Evolutionary conservation across 1,140 invertebrate species (phyloP).

Genomic region (Antheraea mylitta): DNA sequence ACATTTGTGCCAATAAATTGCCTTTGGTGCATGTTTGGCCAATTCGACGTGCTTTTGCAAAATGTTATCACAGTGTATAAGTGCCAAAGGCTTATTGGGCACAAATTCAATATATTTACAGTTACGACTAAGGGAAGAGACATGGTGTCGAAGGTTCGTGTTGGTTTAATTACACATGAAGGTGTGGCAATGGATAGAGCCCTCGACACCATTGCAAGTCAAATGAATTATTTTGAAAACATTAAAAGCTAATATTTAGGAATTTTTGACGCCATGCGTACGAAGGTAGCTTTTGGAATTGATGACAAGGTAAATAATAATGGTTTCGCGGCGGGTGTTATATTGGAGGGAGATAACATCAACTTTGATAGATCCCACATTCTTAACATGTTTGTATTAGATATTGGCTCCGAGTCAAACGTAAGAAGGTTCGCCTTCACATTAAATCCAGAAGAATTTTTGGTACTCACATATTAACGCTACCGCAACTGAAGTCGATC

Average conservation of each 20-base stretch:
- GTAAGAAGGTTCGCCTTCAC: neutral
- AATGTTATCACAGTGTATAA: neutral
- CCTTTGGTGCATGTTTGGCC: neutral
- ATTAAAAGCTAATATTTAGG: slow-evolving; percentile 38
- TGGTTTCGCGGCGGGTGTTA: neutral
- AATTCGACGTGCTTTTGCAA: neutral
- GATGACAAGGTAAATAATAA: neutral
- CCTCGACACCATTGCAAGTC: slow-evolving; percentile 73
- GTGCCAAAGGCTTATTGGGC: neutral
- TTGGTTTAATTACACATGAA: slow-evolving; percentile 23
- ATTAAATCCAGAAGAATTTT: too few relatives aligned
- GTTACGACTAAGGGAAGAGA: slow-evolving; percentile 28
- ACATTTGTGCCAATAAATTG: slow-evolving; percentile 30
- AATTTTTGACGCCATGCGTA: neutral
- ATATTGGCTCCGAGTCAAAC: neutral
- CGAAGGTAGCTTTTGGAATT: slow-evolving; percentile 52
- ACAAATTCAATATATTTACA: slow-evolving; percentile 26
- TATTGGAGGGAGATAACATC: neutral
- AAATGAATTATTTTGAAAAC: slow-evolving; percentile 69
- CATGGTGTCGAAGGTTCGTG: slow-evolving; percentile 61
- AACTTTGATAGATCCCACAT: slow-evolving; percentile 16
- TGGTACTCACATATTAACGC: too few relatives aligned
- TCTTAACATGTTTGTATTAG: neutral
- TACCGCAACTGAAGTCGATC: too few relatives aligned
- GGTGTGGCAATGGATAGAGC: slow-evolving; percentile 35